Evolutionary conservation across 2,888 invertebrate genomes (phyloP).

Genomic region (Dryobotodes eremita): DNA sequence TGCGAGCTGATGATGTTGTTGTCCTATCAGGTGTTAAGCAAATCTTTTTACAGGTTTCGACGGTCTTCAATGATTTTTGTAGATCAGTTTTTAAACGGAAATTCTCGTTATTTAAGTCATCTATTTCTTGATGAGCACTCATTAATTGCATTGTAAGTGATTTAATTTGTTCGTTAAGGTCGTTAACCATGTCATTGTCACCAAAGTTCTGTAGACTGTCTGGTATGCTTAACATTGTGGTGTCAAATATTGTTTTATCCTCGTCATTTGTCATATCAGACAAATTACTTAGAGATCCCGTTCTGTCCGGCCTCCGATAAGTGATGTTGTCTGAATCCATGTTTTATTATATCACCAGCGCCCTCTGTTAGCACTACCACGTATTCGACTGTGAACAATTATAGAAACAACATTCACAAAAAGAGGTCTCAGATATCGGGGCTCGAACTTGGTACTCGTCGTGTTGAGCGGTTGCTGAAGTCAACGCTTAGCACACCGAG

Average conservation of each 20-base stretch:
- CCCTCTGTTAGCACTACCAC: too few relatives aligned
- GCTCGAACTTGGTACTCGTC: too few relatives aligned
- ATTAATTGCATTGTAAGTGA: not conserved
- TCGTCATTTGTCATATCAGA: not conserved
- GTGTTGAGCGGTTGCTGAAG: too few relatives aligned
- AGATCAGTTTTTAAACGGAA: not conserved
- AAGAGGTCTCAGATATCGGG: too few relatives aligned
- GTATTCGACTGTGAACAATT: too few relatives aligned
- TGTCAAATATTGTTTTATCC: not conserved
- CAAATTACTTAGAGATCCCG: not conserved
- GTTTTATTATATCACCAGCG: not conserved
- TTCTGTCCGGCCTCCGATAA: too few relatives aligned
- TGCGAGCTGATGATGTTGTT: not conserved
- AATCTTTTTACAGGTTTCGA: not conserved
- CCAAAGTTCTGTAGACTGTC: not conserved
- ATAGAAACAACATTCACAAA: too few relatives aligned
- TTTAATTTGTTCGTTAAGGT: not conserved
- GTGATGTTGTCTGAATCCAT: not conserved
- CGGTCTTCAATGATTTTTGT: not conserved
- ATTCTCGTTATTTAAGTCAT: too few relatives aligned
- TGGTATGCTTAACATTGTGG: not conserved
- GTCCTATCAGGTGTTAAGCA: not conserved
- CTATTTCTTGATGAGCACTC: conserved; percentile 2
- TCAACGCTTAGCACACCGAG: too few relatives aligned
- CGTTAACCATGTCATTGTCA: not conserved